Percentiles rank a stretch among this genome's conserved stretches.
These are phyloP conservation scores for Bujurquina vittata DNA, from an alignment of 2,113 vertebrate genomes.

Conservation along the genomic window DNA sequence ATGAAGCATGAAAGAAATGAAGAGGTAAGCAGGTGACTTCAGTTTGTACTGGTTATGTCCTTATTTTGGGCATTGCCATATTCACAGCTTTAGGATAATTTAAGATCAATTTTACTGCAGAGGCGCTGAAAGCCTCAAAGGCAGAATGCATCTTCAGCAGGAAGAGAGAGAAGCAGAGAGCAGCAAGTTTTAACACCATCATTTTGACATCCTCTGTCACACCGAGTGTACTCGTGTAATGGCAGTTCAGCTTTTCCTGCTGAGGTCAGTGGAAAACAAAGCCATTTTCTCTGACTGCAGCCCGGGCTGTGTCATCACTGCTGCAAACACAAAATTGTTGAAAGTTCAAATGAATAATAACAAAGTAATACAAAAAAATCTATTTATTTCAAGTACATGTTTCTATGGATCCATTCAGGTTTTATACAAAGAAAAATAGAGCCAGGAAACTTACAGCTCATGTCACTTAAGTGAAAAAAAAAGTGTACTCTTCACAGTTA, in stretches of 20 bases:
- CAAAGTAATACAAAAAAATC: conserved; percentile 1
- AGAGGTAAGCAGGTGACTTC: too few relatives aligned
- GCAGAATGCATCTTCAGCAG: too few relatives aligned
- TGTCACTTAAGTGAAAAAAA: not conserved
- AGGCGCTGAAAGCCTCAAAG: not conserved
- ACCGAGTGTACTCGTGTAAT: not conserved
- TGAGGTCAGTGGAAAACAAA: not conserved
- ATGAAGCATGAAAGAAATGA: too few relatives aligned
- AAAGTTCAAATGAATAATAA: not conserved
- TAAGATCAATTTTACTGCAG: not conserved
- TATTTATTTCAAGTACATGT: conserved; percentile 11
- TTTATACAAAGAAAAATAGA: not conserved
- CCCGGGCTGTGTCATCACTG: not conserved
- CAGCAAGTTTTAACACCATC: not conserved
- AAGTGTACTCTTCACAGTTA: not conserved
- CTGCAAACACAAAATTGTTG: too few relatives aligned
- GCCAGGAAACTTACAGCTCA: not conserved
- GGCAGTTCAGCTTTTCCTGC: not conserved
- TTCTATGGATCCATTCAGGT: not conserved
- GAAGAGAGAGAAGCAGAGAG: not conserved
- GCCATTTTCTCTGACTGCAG: not conserved
- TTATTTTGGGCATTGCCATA: not conserved
- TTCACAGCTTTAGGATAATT: accelerated
- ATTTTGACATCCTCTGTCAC: too few relatives aligned
- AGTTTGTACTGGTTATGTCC: not conserved